Conservation (phyloP, 2,113 vertebrate species). For the Chionodraco myersi region DNA sequence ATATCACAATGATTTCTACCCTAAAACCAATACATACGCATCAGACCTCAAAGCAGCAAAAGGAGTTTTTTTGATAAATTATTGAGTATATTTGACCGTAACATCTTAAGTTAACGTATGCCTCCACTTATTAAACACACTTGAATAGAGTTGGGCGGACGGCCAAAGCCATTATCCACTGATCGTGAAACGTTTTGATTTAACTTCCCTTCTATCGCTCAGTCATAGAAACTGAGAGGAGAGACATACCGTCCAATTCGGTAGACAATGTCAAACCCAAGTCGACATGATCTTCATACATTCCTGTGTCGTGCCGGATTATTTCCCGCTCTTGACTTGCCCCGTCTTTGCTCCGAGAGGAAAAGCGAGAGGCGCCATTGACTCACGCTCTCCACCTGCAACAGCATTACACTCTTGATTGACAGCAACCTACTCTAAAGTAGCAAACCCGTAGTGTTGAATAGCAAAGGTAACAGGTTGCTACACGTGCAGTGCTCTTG, state of each 20-base stretch:
- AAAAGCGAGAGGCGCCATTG: constrained; percentile 26
- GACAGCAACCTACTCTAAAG: constrained; percentile 24
- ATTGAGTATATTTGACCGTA: not conserved
- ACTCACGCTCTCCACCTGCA: constrained; percentile 43
- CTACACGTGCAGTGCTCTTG: constrained; percentile 25
- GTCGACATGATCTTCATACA: constrained; percentile 21
- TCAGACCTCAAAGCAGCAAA: not conserved
- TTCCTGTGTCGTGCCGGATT: constrained; percentile 28
- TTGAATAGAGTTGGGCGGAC: not conserved
- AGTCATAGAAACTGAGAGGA: no score
- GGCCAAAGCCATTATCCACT: no score
- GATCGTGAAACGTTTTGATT: no score
- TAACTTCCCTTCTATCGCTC: no score
- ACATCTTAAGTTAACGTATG: not conserved
- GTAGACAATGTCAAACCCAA: no score
- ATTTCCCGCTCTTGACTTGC: constrained; percentile 37
- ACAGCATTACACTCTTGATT: constrained; percentile 49
- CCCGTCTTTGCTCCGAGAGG: constrained; percentile 13
- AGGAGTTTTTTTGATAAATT: not conserved
- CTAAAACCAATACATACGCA: not conserved
- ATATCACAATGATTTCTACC: not conserved
- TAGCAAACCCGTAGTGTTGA: not conserved
- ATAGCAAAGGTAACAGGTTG: constrained; percentile 47
- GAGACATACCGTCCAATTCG: no score
- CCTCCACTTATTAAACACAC: not conserved